Conservation (phyloP, 2,888 invertebrate genomes). For the Myopa tessellatipennis region DNA sequence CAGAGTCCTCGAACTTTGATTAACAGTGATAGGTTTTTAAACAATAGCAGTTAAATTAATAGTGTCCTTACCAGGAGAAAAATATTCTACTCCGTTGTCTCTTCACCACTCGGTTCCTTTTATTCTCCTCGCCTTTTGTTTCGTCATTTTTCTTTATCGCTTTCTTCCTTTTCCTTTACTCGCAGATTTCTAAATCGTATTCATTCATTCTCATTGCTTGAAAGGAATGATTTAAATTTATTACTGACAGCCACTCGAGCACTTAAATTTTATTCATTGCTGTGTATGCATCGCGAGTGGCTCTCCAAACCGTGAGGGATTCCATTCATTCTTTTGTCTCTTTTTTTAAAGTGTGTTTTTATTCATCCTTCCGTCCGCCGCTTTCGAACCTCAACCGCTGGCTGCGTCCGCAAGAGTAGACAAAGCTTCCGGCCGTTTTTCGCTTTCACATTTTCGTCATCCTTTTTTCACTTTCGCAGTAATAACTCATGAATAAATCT, state of each 20-base stretch:
- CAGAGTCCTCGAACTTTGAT: no score
- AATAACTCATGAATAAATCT: slow-evolving; percentile 35
- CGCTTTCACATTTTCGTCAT: not conserved
- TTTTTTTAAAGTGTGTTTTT: not conserved
- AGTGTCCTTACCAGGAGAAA: not conserved
- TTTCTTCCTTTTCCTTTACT: not conserved
- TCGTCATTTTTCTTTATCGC: not conserved
- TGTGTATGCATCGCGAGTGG: slow-evolving; percentile 18
- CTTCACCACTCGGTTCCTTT: not conserved
- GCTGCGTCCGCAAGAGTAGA: slow-evolving; percentile 23
- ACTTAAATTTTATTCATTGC: slow-evolving; percentile 24
- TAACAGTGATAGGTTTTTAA: no score
- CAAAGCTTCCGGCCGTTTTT: not conserved
- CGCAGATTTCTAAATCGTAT: not conserved
- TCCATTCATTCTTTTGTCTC: no score
- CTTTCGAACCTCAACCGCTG: not conserved
- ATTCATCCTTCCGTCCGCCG: not conserved
- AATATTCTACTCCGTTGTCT: not conserved
- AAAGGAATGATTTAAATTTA: slow-evolving; percentile 37
- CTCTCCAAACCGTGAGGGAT: not conserved
- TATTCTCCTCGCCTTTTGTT: not conserved
- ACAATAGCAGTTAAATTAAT: no score
- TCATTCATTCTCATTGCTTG: not conserved
- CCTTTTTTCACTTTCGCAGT: slow-evolving; percentile 4
- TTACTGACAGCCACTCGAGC: slow-evolving; percentile 24